Percentiles rank a stretch among this genome's conserved stretches.
These are phyloP conservation scores for Monopis laevigella DNA, from an alignment of 2,888 invertebrate species.

Conservation along the genomic window DNA sequence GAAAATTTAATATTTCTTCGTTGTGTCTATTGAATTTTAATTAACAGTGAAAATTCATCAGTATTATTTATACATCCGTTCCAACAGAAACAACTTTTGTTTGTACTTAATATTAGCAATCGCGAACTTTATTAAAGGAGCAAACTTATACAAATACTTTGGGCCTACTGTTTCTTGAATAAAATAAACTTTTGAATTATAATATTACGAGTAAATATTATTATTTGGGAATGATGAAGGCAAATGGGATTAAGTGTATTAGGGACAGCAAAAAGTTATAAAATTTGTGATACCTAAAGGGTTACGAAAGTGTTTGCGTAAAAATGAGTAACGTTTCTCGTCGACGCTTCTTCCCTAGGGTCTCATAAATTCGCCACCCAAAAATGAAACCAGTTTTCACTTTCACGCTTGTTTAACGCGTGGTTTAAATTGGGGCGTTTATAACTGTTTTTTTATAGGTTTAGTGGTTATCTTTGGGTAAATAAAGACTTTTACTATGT, in stretches of 20 bases:
- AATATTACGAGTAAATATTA: slow-evolving; percentile 1
- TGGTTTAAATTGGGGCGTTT: too few relatives aligned
- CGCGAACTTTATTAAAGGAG: slow-evolving; percentile 1
- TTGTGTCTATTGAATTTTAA: too few relatives aligned
- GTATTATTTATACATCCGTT: neutral
- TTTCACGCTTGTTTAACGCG: slow-evolving; percentile 20
- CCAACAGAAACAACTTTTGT: slow-evolving; percentile 4
- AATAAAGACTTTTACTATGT: too few relatives aligned
- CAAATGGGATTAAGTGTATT: neutral
- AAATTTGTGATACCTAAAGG: slow-evolving; percentile 8
- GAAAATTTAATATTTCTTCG: too few relatives aligned
- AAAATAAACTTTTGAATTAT: neutral
- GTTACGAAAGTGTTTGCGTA: slow-evolving; percentile 18
- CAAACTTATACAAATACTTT: slow-evolving; percentile 5
- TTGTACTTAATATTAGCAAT: slow-evolving; percentile 9
- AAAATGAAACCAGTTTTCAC: slow-evolving; percentile 38
- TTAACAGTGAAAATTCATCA: slow-evolving; percentile 2
- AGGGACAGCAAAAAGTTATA: slow-evolving; percentile 6
- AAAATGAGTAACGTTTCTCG: slow-evolving; percentile 27
- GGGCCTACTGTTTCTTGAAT: neutral
- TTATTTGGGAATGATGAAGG: neutral
- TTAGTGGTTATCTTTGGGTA: too few relatives aligned
- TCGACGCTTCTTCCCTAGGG: slow-evolving; percentile 27
- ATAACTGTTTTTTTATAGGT: too few relatives aligned
- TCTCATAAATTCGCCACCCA: slow-evolving; percentile 30